phyloP scores from a whole-genome alignment of 1,140 invertebrate genomes.

The Choristoneura fumiferana region DNA sequence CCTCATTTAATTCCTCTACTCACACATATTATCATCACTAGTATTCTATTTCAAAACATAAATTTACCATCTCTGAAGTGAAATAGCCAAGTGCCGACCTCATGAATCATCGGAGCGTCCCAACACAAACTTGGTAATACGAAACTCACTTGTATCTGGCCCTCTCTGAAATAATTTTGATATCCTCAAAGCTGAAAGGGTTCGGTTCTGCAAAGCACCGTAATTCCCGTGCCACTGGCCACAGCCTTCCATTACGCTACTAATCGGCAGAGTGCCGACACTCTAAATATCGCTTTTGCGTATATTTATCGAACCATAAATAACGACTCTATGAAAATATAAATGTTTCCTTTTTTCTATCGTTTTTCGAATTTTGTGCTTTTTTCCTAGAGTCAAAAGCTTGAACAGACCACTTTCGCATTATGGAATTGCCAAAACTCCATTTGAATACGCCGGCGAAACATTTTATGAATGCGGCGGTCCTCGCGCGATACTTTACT shows the following conservation, averaged over 20 bases:
- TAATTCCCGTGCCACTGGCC: constrained; percentile 45
- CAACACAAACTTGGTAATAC: constrained; percentile 33
- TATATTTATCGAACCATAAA: constrained; percentile 71
- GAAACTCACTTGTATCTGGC: constrained; percentile 43
- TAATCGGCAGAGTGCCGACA: constrained; percentile 73
- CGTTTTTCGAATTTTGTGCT: constrained; percentile 72
- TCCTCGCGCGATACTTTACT: background rate
- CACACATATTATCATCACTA: too few relatives aligned
- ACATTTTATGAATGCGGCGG: constrained; percentile 31
- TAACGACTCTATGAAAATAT: constrained; percentile 77
- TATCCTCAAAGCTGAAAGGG: constrained; percentile 67
- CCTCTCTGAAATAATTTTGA: constrained; percentile 61
- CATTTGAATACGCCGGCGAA: constrained; percentile 51
- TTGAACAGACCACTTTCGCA: constrained; percentile 77
- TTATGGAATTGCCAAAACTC: constrained; percentile 78
- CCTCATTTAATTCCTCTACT: too few relatives aligned
- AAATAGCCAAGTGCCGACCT: constrained; percentile 6
- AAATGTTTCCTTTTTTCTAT: constrained; percentile 76
- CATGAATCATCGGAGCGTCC: constrained; percentile 30
- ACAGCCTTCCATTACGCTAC: constrained; percentile 53
- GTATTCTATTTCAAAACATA: too few relatives aligned
- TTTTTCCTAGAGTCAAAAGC: constrained; percentile 78
- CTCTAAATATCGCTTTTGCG: constrained; percentile 74
- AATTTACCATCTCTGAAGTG: background rate
- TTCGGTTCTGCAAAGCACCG: constrained; percentile 48